Evolutionary conservation across 2,888 invertebrate genomes (phyloP).

Genomic region (Chloroclysta siterata): DNA sequence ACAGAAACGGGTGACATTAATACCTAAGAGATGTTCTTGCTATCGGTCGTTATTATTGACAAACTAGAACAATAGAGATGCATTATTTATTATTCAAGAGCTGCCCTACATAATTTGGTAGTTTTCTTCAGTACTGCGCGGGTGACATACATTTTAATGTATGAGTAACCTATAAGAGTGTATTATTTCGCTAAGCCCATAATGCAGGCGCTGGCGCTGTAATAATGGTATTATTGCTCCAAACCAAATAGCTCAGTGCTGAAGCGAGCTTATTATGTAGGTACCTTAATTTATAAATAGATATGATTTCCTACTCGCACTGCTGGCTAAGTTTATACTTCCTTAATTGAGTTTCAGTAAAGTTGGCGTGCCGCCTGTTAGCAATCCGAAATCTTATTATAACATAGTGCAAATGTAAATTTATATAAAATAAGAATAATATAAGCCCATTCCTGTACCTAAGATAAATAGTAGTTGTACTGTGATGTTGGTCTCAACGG

Average conservation of each 20-base stretch:
- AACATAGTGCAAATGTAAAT: slow-evolving; percentile 79
- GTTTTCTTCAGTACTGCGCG: slow-evolving; percentile 9
- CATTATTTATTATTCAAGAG: slow-evolving; percentile 17
- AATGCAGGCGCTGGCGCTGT: neutral
- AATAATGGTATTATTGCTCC: neutral
- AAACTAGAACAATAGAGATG: slow-evolving; percentile 62
- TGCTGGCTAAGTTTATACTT: slow-evolving; percentile 28
- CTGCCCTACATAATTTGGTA: neutral
- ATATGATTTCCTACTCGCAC: slow-evolving; percentile 26
- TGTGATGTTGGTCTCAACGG: slow-evolving; percentile 84
- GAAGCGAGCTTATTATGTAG: neutral
- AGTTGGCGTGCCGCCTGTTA: slow-evolving; percentile 65
- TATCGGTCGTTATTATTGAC: slow-evolving; percentile 29
- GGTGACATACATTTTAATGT: neutral
- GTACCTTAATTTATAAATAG: slow-evolving; percentile 10
- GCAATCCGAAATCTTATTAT: slow-evolving; percentile 62
- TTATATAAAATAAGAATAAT: slow-evolving; percentile 62
- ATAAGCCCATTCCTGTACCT: slow-evolving; percentile 84
- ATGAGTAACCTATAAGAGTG: neutral
- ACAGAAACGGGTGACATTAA: neutral
- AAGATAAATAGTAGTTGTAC: slow-evolving; percentile 82
- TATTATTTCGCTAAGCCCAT: neutral
- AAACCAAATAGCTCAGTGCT: slow-evolving; percentile 4
- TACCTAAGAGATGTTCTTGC: slow-evolving; percentile 23
- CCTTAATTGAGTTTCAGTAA: slow-evolving; percentile 40